These are phyloP conservation scores for Ptychobarbus kaznakovi DNA, from an alignment of 2,797 vertebrate species.

Conservation along the genomic window DNA sequence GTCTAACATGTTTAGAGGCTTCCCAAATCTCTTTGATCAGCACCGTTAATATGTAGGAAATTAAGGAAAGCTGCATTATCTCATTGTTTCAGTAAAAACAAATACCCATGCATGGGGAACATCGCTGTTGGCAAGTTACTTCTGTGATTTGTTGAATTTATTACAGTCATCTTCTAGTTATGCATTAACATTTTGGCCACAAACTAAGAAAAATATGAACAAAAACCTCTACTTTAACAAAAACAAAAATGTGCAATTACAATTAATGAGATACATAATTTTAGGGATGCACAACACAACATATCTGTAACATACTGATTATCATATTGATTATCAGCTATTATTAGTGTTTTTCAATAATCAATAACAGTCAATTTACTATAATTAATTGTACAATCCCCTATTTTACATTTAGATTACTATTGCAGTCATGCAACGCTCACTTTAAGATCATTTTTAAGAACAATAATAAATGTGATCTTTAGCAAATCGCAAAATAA, in stretches of 20 bases:
- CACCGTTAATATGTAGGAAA: neutral
- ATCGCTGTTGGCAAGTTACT: neutral
- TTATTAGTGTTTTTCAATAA: neutral
- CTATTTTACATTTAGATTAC: neutral
- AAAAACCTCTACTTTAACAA: neutral
- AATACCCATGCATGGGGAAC: conserved; percentile 1
- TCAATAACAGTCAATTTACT: neutral
- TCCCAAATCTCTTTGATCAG: conserved; percentile 14
- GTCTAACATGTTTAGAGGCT: conserved; percentile 6
- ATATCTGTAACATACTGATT: neutral
- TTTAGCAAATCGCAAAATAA: neutral
- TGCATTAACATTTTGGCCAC: neutral
- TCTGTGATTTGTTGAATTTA: neutral
- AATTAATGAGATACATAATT: neutral
- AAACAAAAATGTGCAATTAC: neutral
- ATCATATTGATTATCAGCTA: neutral
- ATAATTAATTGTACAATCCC: neutral
- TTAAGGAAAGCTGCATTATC: conserved; percentile 9
- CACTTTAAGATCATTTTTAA: neutral
- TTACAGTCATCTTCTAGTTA: neutral
- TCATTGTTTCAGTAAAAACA: conserved; percentile 18
- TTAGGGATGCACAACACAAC: neutral
- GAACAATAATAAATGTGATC: neutral
- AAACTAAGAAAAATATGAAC: neutral
- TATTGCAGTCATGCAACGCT: neutral